A percentile compares a stretch with the other conserved stretches of the same genome.
Evolutionary conservation across 1,140 invertebrate genomes (phyloP).

Genomic region (Octopus bimaculoides): DNA sequence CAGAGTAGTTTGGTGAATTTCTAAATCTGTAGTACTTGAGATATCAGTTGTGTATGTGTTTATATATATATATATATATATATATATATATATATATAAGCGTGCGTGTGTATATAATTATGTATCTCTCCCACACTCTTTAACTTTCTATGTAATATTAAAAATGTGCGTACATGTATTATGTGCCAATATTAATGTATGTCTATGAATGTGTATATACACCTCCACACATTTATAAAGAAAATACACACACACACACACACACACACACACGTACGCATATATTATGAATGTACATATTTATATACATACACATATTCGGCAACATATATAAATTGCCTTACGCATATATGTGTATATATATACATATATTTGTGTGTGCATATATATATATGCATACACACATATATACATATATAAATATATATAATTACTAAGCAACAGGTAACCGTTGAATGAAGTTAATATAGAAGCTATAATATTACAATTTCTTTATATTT

Average conservation of each 20-base stretch:
- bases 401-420: background rate
- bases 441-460: no score
- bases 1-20: no score
- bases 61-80: background rate
- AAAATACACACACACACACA: no score
- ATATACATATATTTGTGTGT: background rate
- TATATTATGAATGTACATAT: background rate
- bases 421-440: background rate
- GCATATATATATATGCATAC: background rate
- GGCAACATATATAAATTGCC: background rate
- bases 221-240: no score
- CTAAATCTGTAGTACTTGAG: no score
- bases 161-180: no score
- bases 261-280: background rate
- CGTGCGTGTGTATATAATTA: background rate
- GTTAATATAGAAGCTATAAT: no score
- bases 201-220: no score
- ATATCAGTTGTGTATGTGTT: background rate
- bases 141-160: no score
- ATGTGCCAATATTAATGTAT: no score
- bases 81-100: background rate
- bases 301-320: background rate
- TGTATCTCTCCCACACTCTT: no score
- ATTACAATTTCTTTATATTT: no score
- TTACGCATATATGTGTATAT: background rate